A percentile compares a stretch with the other conserved stretches of the same genome.
Evolutionary conservation across 1,140 invertebrate species (phyloP).

Genomic region (Oncopeltus fasciatus): DNA sequence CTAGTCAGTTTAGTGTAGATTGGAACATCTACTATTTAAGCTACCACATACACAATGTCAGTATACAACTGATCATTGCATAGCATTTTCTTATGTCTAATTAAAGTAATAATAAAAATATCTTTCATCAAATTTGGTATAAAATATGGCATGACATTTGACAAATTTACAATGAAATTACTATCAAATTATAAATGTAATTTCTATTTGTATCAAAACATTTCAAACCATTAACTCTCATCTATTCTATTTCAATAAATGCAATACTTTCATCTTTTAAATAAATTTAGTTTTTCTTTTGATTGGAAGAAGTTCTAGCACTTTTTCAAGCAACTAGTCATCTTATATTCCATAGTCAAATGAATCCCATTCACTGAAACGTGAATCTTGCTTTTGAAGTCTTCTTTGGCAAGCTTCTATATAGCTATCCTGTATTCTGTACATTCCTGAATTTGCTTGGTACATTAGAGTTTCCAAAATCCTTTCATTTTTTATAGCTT

Average conservation of each 20-base stretch:
- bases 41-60: not conserved
- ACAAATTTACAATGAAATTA: no score
- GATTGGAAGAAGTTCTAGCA: not conserved
- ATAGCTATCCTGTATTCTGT: constrained; percentile 74
- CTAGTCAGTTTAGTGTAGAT: not conserved
- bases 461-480: constrained; percentile 86
- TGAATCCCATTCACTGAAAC: constrained; percentile 63
- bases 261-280: not conserved
- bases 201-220: no score
- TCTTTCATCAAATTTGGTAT: not conserved
- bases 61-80: not conserved
- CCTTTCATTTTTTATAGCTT: constrained; percentile 82
- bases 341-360: constrained; percentile 38
- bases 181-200: no score
- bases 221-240: no score
- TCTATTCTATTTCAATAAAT: not conserved
- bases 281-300: not conserved
- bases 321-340: not conserved
- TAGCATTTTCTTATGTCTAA: not conserved
- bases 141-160: not conserved
- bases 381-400: constrained; percentile 72
- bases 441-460: constrained; percentile 85
- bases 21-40: not conserved
- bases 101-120: not conserved
- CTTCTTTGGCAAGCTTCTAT: constrained; percentile 74